Base-by-base conservation (phyloP, 2,888 invertebrate genomes). In the Acanthosepion lycidas region DNA sequence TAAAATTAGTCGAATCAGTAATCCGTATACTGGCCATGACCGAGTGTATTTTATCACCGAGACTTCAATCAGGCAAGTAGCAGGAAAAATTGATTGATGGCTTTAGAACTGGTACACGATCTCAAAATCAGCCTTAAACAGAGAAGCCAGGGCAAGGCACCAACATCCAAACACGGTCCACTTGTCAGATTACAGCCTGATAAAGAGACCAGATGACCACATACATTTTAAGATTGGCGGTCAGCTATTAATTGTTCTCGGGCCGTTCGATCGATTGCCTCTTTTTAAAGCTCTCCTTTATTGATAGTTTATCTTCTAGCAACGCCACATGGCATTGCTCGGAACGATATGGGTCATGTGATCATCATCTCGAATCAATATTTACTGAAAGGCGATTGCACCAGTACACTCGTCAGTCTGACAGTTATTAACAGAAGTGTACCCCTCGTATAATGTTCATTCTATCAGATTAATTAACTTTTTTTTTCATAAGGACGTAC, bases 171-270 rank as follows among this genome's bases (percentile, higher is more conserved):
- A 15, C 33, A 78, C 78, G 78, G 78, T 78, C n/a, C 78, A 78
- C 78, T 78, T 33, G 78, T 78, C 78, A 78, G 78, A 78, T 78
- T n/a, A 15, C 23, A 78, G 15, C 33, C 15, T n/a, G 78, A 78
- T 78, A 78, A 78, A 78, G 78, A 33, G 78, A 78, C n/a, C 78
- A 78, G 78, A 78, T 78, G 78, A 78, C 78, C 78, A 59, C 59
- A 20, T 59, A 59, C 59, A 78, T 9, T 78, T n/a, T n/a, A n/a
- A 78, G n/a, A n/a, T n/a, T 78, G 78, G 12, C 33, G 78, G n/a
- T 78, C 15, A n/a, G 9, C 78, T n/a, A 78, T 78, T 78, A n/a
- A 78, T 78, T 78, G n/a, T n/a, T 78, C 78, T n/a, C 8, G n/a
- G n/a, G n/a, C 33, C 33, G 78, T 78, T 33, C n/a, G 15, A 78